phyloP scores from a whole-genome alignment of 2,113 vertebrate genomes.

The Heloderma charlesbogerti region DNA sequence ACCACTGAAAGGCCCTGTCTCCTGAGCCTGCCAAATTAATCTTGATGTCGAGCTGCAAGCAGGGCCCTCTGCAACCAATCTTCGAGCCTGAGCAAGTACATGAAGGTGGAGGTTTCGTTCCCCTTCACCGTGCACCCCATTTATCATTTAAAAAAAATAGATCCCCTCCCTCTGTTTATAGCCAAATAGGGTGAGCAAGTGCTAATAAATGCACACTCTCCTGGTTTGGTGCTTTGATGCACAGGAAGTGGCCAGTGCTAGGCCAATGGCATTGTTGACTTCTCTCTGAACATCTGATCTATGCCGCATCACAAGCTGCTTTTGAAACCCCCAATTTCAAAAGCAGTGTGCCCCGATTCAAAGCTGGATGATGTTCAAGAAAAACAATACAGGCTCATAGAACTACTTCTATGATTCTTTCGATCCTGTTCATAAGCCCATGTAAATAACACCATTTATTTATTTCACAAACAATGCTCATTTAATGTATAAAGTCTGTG shows the following conservation, averaged over 20 bases:
- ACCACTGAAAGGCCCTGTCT: neutral
- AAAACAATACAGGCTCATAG: neutral
- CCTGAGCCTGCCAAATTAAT: neutral
- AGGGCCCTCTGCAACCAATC: neutral
- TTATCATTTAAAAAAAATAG: neutral
- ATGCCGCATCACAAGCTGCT: neutral
- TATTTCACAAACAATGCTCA: neutral
- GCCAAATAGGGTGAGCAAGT: neutral
- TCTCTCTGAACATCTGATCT: neutral
- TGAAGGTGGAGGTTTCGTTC: neutral
- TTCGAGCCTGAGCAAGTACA: neutral
- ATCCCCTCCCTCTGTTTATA: neutral
- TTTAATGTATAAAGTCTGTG: neutral
- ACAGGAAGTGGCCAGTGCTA: neutral
- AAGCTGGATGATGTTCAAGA: neutral
- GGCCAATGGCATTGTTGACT: neutral
- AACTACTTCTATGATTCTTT: neutral
- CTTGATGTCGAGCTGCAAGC: neutral
- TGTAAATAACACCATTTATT: neutral
- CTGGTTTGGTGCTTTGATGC: neutral
- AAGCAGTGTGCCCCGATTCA: neutral
- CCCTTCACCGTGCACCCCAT: neutral
- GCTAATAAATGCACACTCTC: neutral
- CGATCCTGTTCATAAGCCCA: neutral
- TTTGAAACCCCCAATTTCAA: neutral